Conservation (phyloP, 2,797 vertebrate genomes). For the Arvicola amphibius region DNA sequence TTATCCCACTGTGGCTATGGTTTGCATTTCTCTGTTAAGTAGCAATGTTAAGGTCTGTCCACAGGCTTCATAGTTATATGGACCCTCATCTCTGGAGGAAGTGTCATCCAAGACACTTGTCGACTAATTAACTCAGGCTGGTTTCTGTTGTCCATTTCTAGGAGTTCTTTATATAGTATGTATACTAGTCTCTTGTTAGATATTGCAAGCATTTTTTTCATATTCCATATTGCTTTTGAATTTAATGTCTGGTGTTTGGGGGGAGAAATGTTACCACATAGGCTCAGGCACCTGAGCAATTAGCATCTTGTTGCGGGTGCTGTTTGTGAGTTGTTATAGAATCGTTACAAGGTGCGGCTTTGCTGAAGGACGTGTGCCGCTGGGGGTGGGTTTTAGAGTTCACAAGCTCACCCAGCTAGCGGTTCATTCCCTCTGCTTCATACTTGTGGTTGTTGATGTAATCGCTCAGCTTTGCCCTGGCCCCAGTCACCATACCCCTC, state of each 20-base stretch:
- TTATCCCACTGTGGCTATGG: not conserved
- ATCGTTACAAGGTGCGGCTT: not conserved
- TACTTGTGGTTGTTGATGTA: not conserved
- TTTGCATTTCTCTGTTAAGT: not conserved
- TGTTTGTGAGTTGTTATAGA: not conserved
- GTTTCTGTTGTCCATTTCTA: not conserved
- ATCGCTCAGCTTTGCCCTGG: not conserved
- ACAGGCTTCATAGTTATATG: not conserved
- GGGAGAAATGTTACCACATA: not conserved
- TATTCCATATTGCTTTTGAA: not conserved
- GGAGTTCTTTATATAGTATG: not conserved
- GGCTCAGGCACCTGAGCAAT: not conserved
- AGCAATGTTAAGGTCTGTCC: not conserved
- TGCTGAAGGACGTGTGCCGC: too few species aligned
- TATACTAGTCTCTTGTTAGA: not conserved
- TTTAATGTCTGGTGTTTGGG: not conserved
- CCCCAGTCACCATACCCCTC: not conserved
- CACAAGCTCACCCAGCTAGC: not conserved
- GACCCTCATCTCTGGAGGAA: not conserved
- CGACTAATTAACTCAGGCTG: not conserved
- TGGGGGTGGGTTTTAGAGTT: not conserved
- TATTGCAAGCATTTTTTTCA: not conserved
- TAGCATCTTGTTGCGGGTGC: not conserved
- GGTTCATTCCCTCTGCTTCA: not conserved
- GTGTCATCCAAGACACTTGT: not conserved